Base-by-base conservation (phyloP, 2,113 vertebrate genomes). In the Indicator indicator region DNA sequence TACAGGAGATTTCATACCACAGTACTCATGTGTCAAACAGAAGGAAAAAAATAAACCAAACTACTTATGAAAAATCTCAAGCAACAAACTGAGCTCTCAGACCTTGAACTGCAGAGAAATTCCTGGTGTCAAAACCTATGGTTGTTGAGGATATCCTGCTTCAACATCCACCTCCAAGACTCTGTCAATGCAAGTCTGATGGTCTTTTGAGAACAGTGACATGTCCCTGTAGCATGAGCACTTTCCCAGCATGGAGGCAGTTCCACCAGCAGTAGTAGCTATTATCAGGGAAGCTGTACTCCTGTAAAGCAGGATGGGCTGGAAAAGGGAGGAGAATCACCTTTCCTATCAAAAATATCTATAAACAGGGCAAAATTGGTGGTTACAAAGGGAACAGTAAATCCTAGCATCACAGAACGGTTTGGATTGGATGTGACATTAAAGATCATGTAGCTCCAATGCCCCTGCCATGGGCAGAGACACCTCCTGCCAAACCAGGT, bases 141-240 rank as follows among this genome's bases (percentile, higher is more conserved):
- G 12, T 50, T 74, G 32, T 62, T 65, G 46, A 74, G 46, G 38
- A 74, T 58, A 10, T 82, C 40, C 32, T 32, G 11, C 16, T 18
- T 27, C 80, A 67, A 24, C 11, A 63, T 58, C 42, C 19, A 36
- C 7, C 6, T 64, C 17, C 58, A 44, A 38, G 62, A 27, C 14
- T 20, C 26, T 46, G 52, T 30, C 59, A 38, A 4, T 9, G 12
- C 5, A 82, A 62, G 26, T 11, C 12, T 0, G 2, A 71, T 12
- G 56, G 60, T 13, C 32, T 42, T 62, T 21, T 28, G 28, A 62
- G 56, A 75, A n/a, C 5, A 59, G 40, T 12, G 38, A 15, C 7
- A 7, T 3, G 11, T 36, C 21, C 14, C 40, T 17, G 70, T 15
- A 40, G 65, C 38, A 32, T 0, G 0, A 17, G 11, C 9, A 33